Conservation (phyloP, 2,113 vertebrate species). For the Forbesichthys papilliferus region DNA sequence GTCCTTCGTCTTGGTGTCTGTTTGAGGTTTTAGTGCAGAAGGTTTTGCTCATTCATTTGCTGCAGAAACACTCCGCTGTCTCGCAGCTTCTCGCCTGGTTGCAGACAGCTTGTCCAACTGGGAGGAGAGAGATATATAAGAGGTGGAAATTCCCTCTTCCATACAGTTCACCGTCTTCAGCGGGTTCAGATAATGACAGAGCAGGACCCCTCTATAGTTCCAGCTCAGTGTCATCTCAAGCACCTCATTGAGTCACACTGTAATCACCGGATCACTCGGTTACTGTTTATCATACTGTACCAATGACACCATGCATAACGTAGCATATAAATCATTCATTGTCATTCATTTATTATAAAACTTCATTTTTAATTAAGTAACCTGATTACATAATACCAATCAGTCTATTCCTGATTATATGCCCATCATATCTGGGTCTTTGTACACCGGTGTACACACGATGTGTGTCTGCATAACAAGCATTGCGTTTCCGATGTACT, state of each 20-base stretch:
- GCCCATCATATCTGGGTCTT: background rate
- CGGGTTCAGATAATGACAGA: conserved; percentile 60
- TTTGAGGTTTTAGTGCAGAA: conserved; percentile 58
- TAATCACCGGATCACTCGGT: conserved; percentile 28
- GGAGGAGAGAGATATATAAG: conserved; percentile 21
- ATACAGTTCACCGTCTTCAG: conserved; percentile 36
- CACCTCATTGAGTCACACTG: conserved; percentile 11
- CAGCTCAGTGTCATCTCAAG: conserved; percentile 12
- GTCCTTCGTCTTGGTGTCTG: conserved; percentile 42
- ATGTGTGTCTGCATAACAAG: background rate
- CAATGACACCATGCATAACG: conserved; percentile 26
- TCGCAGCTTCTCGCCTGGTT: too few species aligned
- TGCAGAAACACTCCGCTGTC: conserved; percentile 43
- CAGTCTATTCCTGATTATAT: background rate
- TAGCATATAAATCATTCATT: conserved; percentile 17
- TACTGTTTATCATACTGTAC: conserved; percentile 27
- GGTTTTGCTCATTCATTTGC: conserved; percentile 43
- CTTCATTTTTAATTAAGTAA: too few species aligned
- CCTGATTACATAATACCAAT: background rate
- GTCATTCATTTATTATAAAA: background rate
- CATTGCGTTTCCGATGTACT: background rate
- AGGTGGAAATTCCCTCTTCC: conserved; percentile 55
- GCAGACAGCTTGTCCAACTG: background rate
- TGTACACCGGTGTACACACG: background rate
- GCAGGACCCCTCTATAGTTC: conserved; percentile 25